These are phyloP conservation scores for Actinernus sp. DNA, from an alignment of 92 coral and sea anemone species.

Conservation along the genomic window DNA sequence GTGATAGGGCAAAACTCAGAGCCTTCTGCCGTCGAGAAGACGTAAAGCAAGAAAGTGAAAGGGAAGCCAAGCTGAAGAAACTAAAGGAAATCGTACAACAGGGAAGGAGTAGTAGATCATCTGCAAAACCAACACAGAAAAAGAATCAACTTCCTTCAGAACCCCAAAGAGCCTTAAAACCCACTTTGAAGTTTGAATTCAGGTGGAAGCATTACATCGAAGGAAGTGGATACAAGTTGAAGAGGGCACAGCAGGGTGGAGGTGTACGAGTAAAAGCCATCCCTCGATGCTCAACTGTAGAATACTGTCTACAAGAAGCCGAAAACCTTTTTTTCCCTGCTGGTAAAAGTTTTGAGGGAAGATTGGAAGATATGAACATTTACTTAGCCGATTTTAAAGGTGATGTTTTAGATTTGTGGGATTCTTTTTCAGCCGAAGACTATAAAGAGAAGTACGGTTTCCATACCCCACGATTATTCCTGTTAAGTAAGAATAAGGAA, in stretches of 20 bases:
- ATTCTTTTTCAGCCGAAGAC: slow-evolving; percentile 24
- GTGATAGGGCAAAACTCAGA: no score
- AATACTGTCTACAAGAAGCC: slow-evolving; percentile 23
- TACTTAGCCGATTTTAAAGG: slow-evolving; percentile 41
- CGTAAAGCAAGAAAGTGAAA: neutral
- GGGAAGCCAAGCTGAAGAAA: neutral
- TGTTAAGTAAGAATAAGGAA: slow-evolving; percentile 16
- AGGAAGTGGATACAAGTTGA: slow-evolving; percentile 29
- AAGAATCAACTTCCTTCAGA: neutral
- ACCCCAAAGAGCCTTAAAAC: slow-evolving; percentile 6
- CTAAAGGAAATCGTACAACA: slow-evolving; percentile 13
- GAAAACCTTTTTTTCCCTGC: slow-evolving; percentile 38
- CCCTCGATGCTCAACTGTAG: slow-evolving; percentile 20
- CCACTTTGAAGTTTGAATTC: slow-evolving; percentile 50
- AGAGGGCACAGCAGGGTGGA: slow-evolving; percentile 34
- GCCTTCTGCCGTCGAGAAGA: slow-evolving; percentile 7
- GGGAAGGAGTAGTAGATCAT: slow-evolving; percentile 7
- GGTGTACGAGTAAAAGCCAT: slow-evolving; percentile 22
- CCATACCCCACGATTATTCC: slow-evolving; percentile 21
- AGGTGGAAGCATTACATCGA: slow-evolving; percentile 53
- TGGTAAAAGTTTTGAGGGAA: slow-evolving; percentile 36
- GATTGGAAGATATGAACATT: slow-evolving; percentile 20
- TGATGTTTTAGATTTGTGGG: slow-evolving; percentile 20
- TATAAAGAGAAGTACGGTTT: slow-evolving; percentile 24
- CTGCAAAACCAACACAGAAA: neutral